A percentile compares a stretch with the other conserved stretches of the same genome.
Evolutionary conservation across 2,113 vertebrate species (phyloP).

Genomic region (Tetrao urogallus): DNA sequence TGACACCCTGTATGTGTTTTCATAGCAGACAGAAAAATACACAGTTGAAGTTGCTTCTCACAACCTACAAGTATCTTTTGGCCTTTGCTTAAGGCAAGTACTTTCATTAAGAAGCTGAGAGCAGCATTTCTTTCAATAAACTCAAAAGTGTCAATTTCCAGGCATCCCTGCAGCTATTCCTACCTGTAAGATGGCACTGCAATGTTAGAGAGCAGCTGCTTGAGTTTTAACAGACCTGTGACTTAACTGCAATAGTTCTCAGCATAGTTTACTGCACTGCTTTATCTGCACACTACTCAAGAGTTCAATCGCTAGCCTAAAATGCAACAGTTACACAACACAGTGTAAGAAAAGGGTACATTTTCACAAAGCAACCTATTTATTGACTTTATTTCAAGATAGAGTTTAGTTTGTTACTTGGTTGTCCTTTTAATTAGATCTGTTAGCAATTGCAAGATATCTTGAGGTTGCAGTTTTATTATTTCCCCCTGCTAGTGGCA

Average conservation of each 20-base stretch:
- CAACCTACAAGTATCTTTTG: neutral
- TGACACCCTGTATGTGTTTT: neutral
- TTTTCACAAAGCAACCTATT: neutral
- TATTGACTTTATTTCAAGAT: neutral
- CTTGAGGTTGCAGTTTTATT: neutral
- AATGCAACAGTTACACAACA: neutral
- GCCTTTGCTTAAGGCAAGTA: neutral
- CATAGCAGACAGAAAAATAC: neutral
- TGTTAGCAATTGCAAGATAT: neutral
- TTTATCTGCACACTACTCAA: neutral
- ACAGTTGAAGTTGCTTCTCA: neutral
- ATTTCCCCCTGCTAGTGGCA: fast-evolving
- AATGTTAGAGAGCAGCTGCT: neutral
- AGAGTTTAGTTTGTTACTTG: neutral
- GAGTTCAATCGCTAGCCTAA: neutral
- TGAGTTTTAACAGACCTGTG: neutral
- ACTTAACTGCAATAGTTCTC: neutral
- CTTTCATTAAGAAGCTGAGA: neutral
- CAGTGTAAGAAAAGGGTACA: neutral
- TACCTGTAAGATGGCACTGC: neutral
- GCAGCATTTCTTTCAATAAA: neutral
- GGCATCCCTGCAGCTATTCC: neutral
- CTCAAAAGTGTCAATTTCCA: neutral
- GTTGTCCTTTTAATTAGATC: neutral
- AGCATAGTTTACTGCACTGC: neutral